These are phyloP conservation scores for Temnothorax curvispinosus DNA, from an alignment of 1,140 invertebrate species.

Conservation along the genomic window DNA sequence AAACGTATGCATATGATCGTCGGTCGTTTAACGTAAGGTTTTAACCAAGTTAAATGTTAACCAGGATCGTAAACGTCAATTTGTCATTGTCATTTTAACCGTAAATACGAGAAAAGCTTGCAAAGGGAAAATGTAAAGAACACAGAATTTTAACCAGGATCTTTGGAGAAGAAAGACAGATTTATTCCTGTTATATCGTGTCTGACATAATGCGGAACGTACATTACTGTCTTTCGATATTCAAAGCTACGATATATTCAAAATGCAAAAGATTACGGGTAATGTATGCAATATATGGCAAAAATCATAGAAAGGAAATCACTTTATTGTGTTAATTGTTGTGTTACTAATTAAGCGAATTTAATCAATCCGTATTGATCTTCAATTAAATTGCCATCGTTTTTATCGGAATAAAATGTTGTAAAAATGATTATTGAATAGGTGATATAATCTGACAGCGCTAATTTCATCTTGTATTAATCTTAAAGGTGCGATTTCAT, in stretches of 20 bases:
- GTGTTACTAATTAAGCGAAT: background rate
- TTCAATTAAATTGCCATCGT: background rate
- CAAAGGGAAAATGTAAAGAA: constrained; percentile 4
- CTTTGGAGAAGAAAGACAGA: background rate
- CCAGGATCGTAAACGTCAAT: constrained; percentile 60
- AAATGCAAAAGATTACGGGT: constrained; percentile 16
- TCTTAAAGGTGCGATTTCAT: background rate
- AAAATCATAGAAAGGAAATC: background rate
- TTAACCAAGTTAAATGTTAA: constrained; percentile 56
- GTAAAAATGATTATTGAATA: background rate
- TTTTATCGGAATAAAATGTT: constrained; percentile 29
- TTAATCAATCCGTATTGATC: constrained; percentile 1
- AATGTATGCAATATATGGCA: constrained; percentile 1
- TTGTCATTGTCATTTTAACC: constrained; percentile 50
- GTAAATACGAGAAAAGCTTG: constrained; percentile 14
- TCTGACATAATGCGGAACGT: constrained; percentile 13
- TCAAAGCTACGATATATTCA: background rate
- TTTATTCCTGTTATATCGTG: constrained; percentile 22
- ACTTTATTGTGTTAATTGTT: background rate
- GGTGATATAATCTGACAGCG: background rate
- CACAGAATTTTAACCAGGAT: constrained; percentile 13
- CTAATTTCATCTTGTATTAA: background rate
- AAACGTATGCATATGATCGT: constrained; percentile 73
- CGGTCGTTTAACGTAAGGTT: constrained; percentile 51
- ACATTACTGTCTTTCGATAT: constrained; percentile 21